Evolutionary conservation across 30 jellyfish, hydroid and myxozoan species (phyloP), one percentile per base, ranked within the genome.

Genomic region (Phacellophora camtschatica): DNA sequence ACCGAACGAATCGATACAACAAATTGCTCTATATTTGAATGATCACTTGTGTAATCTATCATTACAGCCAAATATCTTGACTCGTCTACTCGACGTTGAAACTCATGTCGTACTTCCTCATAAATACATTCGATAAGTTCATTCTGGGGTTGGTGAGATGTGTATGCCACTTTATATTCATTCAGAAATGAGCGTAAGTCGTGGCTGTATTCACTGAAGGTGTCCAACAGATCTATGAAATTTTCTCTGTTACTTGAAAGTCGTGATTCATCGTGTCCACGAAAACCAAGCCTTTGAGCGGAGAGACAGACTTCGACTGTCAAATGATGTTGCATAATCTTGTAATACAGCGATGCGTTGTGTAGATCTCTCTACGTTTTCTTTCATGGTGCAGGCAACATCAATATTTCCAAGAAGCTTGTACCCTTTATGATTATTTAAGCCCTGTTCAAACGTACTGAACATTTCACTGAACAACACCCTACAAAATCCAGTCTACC

Each of bases 61-160:
- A 65, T 65, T 19, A 65, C 79, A 35, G 20, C 61, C 22, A 57
- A 19, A 57, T 27, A 65, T 20, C 23, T 20, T 32, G 79, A 65
- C 23, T 35, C n/a, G 69, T 68, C 70, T 15, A 68, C 25, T 22
- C 66, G 32, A 12, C 41, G 36, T 42, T 68, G 82, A 42, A 68
- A 18, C 24, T 68, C 82, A 20, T 42, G 66, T 68, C 66, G 65
- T 16, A 68, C 66, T 39, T 68, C 82, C 29, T 68, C 36, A 30
- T 13, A 68, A 22, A 68, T 42, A 27, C 82, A 68, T 39, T 68
- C 82, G 6, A 68, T 68, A 15, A 42, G 67, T 13, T 68, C 82
- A 39, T 68, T 68, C 29, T 68, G 82, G 11, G 82, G 82, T 27
- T 68, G 69, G 27, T 68, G 82, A 28, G 82, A 68, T 20, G 66